Evolutionary conservation across 1,140 invertebrate species (phyloP).

Genomic region (Pristionchus pacificus): DNA sequence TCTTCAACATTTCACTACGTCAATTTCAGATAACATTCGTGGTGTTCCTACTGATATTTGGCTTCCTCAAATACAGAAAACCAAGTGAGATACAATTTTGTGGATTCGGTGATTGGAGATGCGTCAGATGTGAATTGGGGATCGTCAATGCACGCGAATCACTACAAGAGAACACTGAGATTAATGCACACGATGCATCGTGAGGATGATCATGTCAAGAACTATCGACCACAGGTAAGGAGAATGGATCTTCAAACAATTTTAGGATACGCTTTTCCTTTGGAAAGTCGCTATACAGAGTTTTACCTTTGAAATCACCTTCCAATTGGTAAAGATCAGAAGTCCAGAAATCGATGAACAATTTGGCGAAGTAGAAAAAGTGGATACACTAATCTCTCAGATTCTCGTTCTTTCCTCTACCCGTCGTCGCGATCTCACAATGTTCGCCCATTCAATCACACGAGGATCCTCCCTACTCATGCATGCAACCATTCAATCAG

Average conservation of each 20-base stretch:
- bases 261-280: no score
- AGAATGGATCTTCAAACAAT: no score
- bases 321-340: no score
- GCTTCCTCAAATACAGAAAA: background rate
- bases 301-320: no score
- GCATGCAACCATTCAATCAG: background rate
- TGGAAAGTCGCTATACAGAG: no score
- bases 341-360: no score
- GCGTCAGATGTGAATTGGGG: conserved; percentile 94
- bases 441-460: background rate
- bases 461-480: background rate
- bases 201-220: conserved; percentile 87
- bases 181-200: conserved; percentile 79
- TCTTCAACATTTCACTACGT: no score
- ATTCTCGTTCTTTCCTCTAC: background rate
- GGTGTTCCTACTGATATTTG: background rate
- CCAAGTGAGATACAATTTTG: background rate
- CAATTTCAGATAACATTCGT: background rate
- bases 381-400: no score
- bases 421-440: background rate
- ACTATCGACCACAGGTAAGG: background rate
- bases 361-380: no score
- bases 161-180: conserved; percentile 83
- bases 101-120: background rate
- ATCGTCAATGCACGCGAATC: conserved; percentile 90